These are phyloP conservation scores for Synanthedon tipuliformis DNA, from an alignment of 2,888 invertebrate species.

Conservation along the genomic window DNA sequence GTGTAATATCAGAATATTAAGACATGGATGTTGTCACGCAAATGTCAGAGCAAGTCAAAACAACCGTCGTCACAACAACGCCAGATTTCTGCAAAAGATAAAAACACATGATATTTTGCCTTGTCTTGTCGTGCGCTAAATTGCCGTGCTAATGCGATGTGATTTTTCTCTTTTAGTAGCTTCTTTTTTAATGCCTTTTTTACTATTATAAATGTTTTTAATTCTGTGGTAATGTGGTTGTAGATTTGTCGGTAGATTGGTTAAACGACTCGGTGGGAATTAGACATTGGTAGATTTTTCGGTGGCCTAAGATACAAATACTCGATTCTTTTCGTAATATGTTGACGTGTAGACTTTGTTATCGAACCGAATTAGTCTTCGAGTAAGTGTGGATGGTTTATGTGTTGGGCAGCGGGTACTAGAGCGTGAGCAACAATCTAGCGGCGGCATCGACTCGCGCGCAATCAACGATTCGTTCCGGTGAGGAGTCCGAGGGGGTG, in stretches of 20 bases:
- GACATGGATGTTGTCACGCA: conserved; percentile 25
- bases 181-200: no score
- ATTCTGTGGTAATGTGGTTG: no score
- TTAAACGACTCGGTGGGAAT: no score
- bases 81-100: conserved; percentile 23
- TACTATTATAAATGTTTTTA: no score
- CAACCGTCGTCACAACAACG: conserved; percentile 59
- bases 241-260: no score
- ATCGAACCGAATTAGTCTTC: neutral
- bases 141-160: conserved; percentile 38
- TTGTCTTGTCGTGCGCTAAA: conserved; percentile 34
- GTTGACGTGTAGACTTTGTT: no score
- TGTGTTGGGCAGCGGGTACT: conserved; percentile 14
- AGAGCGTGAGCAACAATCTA: conserved; percentile 51
- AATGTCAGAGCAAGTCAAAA: conserved; percentile 61
- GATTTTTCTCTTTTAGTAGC: conserved; percentile 20
- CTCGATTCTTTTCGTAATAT: no score
- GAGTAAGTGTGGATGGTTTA: conserved; percentile 1
- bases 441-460: conserved; percentile 50
- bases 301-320: no score
- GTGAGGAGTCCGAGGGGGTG: conserved; percentile 15
- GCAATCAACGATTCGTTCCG: conserved; percentile 68
- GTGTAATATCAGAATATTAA: neutral
- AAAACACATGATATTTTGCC: conserved; percentile 20
- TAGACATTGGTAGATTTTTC: no score